Evolutionary conservation across 2,888 invertebrate species (phyloP), one percentile per base, ranked within the genome.

Genomic region (Acanthosepion esculentum): DNA sequence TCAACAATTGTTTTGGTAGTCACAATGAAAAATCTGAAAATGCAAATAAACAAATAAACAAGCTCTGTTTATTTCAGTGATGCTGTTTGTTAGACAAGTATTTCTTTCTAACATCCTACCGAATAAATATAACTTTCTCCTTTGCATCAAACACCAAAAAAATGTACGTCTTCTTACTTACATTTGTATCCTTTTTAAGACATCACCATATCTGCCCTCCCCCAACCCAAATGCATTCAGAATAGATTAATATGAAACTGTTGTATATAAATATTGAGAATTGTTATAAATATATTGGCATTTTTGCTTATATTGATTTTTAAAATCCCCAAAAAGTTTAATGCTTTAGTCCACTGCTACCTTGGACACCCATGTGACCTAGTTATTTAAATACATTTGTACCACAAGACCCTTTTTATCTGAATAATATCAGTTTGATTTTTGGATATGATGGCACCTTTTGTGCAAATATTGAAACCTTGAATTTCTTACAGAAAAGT

Each of bases 61-160:
- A 12, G 3, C 78, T 33, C 15, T 33, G 18, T 78, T 78, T 33
- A 33, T 78, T 78, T 23, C 78, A 78, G n/a, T n/a, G n/a, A 78
- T 78, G 33, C n/a, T 78, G n/a, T 78, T 33, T 33, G n/a, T 78
- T n/a, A 29, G 29, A 78, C n/a, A 20, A 59, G 59, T 59, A 78
- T 78, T 78, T 78, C 41, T 41, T 78, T 78, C 78, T 8, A 33
- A 23, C 78, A 78, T 78, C 33, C 64, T 8, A 64, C 64, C 41
- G 8, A 23, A 64, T 26, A n/a, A n/a, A 78, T n/a, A 78, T 5
- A n/a, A 78, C n/a, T 15, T 78, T 78, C 78, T 78, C 78, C 78
- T 78, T 78, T 78, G 78, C 78, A 78, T n/a, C n/a, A 78, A 78
- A 78, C n/a, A n/a, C 78, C 78, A n/a, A 78, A n/a, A n/a, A 78